Percentiles rank a stretch among this genome's conserved stretches.
Conservation (phyloP, 2,888 invertebrate genomes). For the Netelia inedita region DNA sequence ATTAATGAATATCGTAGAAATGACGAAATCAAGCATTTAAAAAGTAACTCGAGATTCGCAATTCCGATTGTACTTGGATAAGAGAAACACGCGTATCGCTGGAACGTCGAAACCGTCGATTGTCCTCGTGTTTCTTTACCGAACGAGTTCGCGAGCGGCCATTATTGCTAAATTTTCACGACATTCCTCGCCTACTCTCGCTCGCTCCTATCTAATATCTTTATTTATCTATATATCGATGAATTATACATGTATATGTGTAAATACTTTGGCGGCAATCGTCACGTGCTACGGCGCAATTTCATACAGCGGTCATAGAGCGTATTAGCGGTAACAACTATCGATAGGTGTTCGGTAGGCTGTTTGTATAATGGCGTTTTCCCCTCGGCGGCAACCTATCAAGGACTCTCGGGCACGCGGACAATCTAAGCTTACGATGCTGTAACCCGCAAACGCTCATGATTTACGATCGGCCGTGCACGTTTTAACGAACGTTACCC, state of each 20-base stretch:
- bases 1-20: background rate
- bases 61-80: background rate
- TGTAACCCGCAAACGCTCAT: constrained; percentile 12
- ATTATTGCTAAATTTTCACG: constrained; percentile 57
- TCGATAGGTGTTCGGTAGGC: constrained; percentile 35
- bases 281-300: constrained; percentile 54
- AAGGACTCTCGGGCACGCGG: constrained; percentile 68
- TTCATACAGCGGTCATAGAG: background rate
- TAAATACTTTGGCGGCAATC: constrained; percentile 52
- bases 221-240: background rate
- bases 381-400: constrained; percentile 65
- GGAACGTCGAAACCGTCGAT: background rate
- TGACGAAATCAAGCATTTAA: background rate
- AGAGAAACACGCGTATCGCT: background rate
- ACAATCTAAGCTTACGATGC: constrained; percentile 9
- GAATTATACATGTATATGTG: background rate
- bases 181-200: constrained; percentile 58
- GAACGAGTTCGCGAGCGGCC: constrained; percentile 30
- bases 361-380: constrained; percentile 39
- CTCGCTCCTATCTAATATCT: background rate
- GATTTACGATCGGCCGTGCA: constrained; percentile 57
- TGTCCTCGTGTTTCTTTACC: constrained; percentile 45
- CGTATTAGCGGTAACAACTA: background rate
- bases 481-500: constrained; percentile 60
- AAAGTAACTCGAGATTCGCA: background rate